Base-by-base conservation (phyloP, 2,797 vertebrate genomes). In the Sebastes taczanowskii region DNA sequence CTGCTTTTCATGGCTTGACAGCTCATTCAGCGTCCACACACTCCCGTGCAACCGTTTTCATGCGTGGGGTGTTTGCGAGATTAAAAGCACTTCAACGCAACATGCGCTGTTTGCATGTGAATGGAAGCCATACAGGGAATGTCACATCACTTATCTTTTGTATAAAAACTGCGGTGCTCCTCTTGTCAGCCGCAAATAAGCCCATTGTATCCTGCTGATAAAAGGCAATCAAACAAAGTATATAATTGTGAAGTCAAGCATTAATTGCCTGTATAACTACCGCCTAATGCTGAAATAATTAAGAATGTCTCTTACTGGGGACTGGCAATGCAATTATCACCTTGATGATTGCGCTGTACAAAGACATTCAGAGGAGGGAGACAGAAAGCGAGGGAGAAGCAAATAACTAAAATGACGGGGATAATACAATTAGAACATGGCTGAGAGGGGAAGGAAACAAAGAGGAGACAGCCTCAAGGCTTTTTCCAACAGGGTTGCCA, bases 171-270 rank as follows among this genome's bases (percentile, higher is more conserved):
- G 85, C 13, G 77, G 82, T 32, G 83, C 74, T 90, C 80, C 77
- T 88, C 85, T 85, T 87, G 89, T 94, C 90, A 86, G 83, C 65
- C n/a, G 52, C 91, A 92, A 92, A 94, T 88, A 91, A 85, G 83
- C 82, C 86, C 76, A 85, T 88, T 91, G 91, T 88, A 84, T 91
- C 91, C 92, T 63, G 87, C 90, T 91, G 94, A 93, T 94, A 93
- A 93, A 93, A 94, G 89, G 86, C 94, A 94, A 94, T 94, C 92
- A 93, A 93, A 94, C 91, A 93, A 95, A 94, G 91, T 92, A 93
- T 93, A 92, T 92, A 94, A 95, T 93, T 90, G 92, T 90, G 88
- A 94, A 94, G 92, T 94, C 92, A 92, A 92, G 93, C 93, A 91
- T 93, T 95, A 93, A 95, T 93, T 92, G 93, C 89, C 92, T 93